These are phyloP conservation scores for Rhyacophila brunnea DNA, from an alignment of 1,140 invertebrate species.

Conservation along the genomic window DNA sequence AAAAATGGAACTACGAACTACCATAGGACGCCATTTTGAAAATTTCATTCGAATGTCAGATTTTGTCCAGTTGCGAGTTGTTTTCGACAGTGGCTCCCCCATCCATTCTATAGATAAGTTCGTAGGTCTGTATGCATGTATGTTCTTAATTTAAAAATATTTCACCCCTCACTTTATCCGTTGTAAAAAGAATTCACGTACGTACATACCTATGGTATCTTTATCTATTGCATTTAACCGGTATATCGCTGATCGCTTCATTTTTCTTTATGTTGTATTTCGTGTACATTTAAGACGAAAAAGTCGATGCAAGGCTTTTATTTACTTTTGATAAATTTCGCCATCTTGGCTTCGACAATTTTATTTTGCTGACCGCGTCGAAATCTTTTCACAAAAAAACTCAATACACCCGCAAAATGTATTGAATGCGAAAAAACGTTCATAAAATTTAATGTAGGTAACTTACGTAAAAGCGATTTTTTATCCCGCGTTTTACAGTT, in stretches of 20 bases:
- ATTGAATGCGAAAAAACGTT: no score
- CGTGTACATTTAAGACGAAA: slow-evolving; percentile 10
- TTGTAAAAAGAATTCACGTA: slow-evolving; percentile 10
- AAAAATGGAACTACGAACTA: no score
- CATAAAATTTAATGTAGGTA: no score
- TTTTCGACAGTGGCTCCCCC: no score
- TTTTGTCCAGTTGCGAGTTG: no score
- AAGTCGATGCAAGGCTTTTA: slow-evolving; percentile 22
- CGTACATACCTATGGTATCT: background rate
- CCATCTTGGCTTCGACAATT: slow-evolving; percentile 27
- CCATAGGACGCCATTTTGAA: no score
- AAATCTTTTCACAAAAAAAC: slow-evolving; percentile 5
- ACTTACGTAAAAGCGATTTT: no score
- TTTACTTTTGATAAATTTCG: slow-evolving; percentile 33
- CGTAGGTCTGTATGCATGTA: no score
- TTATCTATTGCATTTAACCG: slow-evolving; percentile 2
- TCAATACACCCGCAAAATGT: no score
- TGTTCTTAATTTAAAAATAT: background rate
- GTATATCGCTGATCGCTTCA: slow-evolving; percentile 11
- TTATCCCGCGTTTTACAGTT: no score
- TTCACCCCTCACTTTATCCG: background rate
- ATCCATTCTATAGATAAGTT: no score
- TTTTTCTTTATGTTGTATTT: slow-evolving; percentile 9
- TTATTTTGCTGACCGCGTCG: slow-evolving; percentile 13
- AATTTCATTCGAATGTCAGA: no score